These are phyloP conservation scores for Drosophila borealis DNA, from an alignment of 2,888 invertebrate genomes.

Conservation along the genomic window DNA sequence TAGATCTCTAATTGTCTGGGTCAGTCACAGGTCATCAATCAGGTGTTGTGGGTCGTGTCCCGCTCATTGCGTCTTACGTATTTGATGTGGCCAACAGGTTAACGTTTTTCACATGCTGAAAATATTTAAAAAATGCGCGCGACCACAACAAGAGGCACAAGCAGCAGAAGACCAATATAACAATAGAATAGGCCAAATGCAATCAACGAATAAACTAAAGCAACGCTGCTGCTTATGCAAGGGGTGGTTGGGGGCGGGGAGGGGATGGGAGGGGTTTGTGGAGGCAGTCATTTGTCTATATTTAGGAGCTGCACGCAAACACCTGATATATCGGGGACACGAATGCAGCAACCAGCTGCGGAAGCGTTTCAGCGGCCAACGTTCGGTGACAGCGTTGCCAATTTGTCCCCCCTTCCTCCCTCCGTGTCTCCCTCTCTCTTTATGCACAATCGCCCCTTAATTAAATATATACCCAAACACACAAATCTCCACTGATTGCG, in stretches of 20 bases:
- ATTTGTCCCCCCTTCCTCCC: conserved; percentile 9
- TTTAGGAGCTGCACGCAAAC: conserved; percentile 80
- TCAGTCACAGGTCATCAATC: conserved; percentile 2
- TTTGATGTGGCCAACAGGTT: conserved; percentile 28
- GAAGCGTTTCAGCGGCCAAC: conserved; percentile 39
- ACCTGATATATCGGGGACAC: conserved; percentile 83
- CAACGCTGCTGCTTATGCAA: conserved; percentile 12
- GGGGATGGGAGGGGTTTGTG: not conserved
- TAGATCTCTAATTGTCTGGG: not conserved
- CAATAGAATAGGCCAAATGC: conserved; percentile 17
- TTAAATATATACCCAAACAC: not conserved
- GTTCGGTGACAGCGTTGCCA: conserved; percentile 35
- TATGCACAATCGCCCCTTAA: not conserved
- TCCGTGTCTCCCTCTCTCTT: not conserved
- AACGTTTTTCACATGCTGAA: conserved; percentile 49
- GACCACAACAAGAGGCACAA: conserved; percentile 27
- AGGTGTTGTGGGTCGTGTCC: conserved; percentile 35
- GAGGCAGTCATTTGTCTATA: conserved; percentile 55
- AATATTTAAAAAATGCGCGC: conserved; percentile 69
- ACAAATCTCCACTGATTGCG: conserved; percentile 18
- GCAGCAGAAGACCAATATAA: conserved; percentile 34
- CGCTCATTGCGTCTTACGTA: conserved; percentile 11
- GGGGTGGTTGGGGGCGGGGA: no score
- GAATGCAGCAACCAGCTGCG: conserved; percentile 26
- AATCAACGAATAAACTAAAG: conserved; percentile 15